phyloP scores from a whole-genome alignment of 2,888 invertebrate genomes.

The Drosophila kokeensis region DNA sequence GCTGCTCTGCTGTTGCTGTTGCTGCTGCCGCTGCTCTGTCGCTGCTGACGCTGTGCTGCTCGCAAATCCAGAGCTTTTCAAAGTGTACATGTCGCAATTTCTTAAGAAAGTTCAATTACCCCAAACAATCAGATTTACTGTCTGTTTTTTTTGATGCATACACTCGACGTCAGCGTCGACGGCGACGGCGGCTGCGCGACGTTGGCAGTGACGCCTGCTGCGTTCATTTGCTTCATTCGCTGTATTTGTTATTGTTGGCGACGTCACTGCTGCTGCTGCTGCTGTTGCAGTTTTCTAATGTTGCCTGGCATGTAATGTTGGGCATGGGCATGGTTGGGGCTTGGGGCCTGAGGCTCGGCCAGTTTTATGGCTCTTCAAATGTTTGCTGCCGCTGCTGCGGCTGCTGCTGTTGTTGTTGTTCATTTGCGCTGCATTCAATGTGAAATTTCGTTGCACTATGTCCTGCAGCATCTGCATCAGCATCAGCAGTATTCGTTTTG shows the following conservation, averaged over 20 bases:
- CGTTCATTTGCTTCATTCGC: conserved; percentile 70
- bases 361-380: conserved; percentile 75
- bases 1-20: conserved; percentile 42
- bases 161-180: conserved; percentile 61
- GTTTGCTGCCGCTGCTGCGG: conserved; percentile 48
- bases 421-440: conserved; percentile 53
- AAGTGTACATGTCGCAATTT: conserved; percentile 84
- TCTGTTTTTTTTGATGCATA: conserved; percentile 82
- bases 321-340: conserved; percentile 72
- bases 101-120: conserved; percentile 85
- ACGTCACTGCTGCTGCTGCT: conserved; percentile 21
- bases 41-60: conserved; percentile 69
- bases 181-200: conserved; percentile 11
- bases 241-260: conserved; percentile 34
- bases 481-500: conserved; percentile 27
- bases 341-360: conserved; percentile 57
- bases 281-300: conserved; percentile 76
- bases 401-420: conserved; percentile 29
- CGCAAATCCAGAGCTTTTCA: conserved; percentile 84
- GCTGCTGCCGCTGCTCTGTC: conserved; percentile 45
- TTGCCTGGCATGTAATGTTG: conserved; percentile 71
- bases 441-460: conserved; percentile 49
- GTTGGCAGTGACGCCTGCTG: conserved; percentile 28
- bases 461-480: conserved; percentile 35
- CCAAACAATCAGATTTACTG: conserved; percentile 84